Base-by-base conservation (phyloP, 1,140 invertebrate species). In the Bradynema listronoti region DNA sequence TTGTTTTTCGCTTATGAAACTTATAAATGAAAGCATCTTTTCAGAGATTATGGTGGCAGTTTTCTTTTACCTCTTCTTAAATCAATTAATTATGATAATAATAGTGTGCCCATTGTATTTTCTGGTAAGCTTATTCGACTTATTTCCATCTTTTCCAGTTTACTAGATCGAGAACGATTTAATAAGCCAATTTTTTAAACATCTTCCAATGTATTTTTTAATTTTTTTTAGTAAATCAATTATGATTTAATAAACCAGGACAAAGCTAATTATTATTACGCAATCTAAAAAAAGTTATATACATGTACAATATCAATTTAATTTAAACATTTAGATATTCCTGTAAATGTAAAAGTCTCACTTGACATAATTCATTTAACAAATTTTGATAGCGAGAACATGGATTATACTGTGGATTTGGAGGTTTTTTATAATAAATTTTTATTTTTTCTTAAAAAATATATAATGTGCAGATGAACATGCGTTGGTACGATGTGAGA, bases 261-360 rank as follows among this genome's bases (percentile, higher is more conserved):
- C n/a, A n/a, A n/a, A n/a, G n/a, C n/a, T n/a, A n/a, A n/a, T n/a
- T n/a, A n/a, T n/a, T n/a, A n/a, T n/a, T n/a, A n/a, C n/a, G n/a
- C n/a, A n/a, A n/a, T n/a, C n/a, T n/a, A n/a, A n/a, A n/a, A n/a
- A n/a, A n/a, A n/a, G n/a, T n/a, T n/a, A n/a, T n/a, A n/a, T n/a
- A n/a, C n/a, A n/a, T n/a, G n/a, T n/a, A n/a, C n/a, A n/a, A n/a
- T n/a, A n/a, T n/a, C n/a, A n/a, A n/a, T n/a, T n/a, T n/a, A n/a
- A n/a, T n/a, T n/a, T n/a, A n/a, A n/a, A n/a, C n/a, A n/a, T 70
- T 41, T 47, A 78, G 73, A 75, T 47, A 58, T 76, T 29, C 75
- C 73, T 3, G 57, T 76, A 19, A 65, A 76, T 45, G 73, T 76
- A 19, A 36, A 45, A 4, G 63, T 75, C 3, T 51, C 75, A 7